Percentiles rank a stretch among this genome's conserved stretches.
phyloP scores from a whole-genome alignment of 2,888 invertebrate species.

The Villa cingulata region DNA sequence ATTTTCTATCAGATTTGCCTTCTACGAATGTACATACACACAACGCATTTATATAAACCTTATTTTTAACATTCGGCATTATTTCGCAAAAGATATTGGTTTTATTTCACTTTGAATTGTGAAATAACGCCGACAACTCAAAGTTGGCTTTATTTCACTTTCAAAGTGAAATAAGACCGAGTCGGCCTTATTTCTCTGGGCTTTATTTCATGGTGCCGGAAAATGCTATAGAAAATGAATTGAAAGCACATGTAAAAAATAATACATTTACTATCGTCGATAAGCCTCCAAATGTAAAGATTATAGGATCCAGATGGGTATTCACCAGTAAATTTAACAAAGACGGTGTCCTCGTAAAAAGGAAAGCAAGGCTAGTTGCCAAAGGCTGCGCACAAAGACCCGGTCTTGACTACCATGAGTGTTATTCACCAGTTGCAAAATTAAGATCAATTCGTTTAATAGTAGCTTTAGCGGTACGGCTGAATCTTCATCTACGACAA shows the following conservation, averaged over 20 bases:
- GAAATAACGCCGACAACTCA: no score
- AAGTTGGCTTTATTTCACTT: no score
- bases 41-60: no score
- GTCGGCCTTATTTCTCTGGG: no score
- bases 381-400: background rate
- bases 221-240: background rate
- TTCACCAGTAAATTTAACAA: background rate
- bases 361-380: background rate
- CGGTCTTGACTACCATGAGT: background rate
- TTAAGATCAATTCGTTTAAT: background rate
- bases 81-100: no score
- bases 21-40: no score
- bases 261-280: background rate
- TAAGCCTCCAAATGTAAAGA: background rate
- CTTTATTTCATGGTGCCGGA: background rate
- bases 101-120: no score
- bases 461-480: background rate
- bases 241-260: background rate
- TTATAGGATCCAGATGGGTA: background rate
- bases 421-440: background rate
- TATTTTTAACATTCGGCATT: no score
- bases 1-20: no score
- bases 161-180: no score
- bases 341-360: background rate
- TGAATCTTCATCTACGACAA: background rate